Conservation (phyloP, 2,113 vertebrate species). For the Dasyurus viverrinus region DNA sequence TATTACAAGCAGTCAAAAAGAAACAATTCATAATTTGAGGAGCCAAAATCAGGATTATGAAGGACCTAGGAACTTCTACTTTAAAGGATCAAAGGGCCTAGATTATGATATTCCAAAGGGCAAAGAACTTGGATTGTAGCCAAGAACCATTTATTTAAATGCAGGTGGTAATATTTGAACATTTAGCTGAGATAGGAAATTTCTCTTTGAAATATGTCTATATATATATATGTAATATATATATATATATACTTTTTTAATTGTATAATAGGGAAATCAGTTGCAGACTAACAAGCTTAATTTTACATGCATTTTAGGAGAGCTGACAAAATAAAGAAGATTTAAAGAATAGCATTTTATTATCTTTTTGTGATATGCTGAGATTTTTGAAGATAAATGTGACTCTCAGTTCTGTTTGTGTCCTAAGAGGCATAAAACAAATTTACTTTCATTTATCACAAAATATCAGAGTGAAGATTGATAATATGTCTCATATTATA, state of each 20-base stretch:
- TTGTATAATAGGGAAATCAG: neutral
- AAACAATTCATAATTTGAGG: no score
- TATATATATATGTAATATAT: no score
- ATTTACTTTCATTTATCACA: slow-evolving; percentile 1
- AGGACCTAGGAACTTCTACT: no score
- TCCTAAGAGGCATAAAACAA: neutral
- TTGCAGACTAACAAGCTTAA: neutral
- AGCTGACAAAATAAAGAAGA: neutral
- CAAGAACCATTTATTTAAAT: neutral
- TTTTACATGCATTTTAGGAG: slow-evolving; percentile 21
- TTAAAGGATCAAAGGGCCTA: no score
- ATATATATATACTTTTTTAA: neutral
- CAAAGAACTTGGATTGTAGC: no score
- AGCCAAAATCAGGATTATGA: no score
- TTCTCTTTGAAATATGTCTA: neutral
- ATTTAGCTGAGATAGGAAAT: neutral
- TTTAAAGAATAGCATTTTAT: neutral
- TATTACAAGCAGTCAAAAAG: no score
- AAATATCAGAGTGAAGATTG: slow-evolving; percentile 31
- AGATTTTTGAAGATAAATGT: slow-evolving; percentile 24
- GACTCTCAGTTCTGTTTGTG: slow-evolving; percentile 17
- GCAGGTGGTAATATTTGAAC: neutral
- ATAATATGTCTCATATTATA: slow-evolving; percentile 9
- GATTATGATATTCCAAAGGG: no score
- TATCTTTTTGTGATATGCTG: neutral